These are phyloP conservation scores for Amphipoea oculea DNA, from an alignment of 2,888 invertebrate species.

Conservation along the genomic window DNA sequence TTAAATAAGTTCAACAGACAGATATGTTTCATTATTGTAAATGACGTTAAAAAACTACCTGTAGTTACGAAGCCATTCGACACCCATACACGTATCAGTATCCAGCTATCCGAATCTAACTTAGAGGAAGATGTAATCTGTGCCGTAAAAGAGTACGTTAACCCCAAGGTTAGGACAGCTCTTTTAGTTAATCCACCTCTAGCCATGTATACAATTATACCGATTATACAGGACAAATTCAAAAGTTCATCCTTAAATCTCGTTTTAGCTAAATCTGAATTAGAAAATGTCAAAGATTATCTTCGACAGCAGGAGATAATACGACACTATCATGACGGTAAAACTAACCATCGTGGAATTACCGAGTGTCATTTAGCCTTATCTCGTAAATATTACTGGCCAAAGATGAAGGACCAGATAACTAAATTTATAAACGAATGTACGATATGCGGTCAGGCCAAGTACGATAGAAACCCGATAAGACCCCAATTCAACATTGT, in stretches of 20 bases:
- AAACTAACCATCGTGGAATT: too few species aligned
- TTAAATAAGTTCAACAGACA: too few species aligned
- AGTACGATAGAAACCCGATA: not conserved
- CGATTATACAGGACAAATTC: conserved; percentile 1
- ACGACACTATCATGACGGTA: conserved; percentile 1
- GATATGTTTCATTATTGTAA: too few species aligned
- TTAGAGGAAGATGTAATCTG: not conserved
- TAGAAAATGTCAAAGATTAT: not conserved
- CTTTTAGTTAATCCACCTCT: not conserved
- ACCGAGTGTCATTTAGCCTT: not conserved
- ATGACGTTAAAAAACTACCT: too few species aligned
- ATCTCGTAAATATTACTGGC: not conserved
- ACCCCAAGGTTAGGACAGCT: not conserved
- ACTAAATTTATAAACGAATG: not conserved
- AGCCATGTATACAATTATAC: conserved; percentile 4
- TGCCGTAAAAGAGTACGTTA: not conserved
- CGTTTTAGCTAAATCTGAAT: not conserved
- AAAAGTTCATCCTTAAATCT: not conserved
- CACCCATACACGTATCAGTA: not conserved
- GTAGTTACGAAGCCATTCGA: too few species aligned
- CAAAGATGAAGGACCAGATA: not conserved
- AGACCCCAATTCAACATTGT: not conserved
- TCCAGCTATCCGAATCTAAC: not conserved
- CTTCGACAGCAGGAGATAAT: not conserved
- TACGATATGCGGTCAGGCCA: too few species aligned